Evolutionary conservation across 2,797 vertebrate genomes (phyloP).

Genomic region (Pipistrellus nathusii): DNA sequence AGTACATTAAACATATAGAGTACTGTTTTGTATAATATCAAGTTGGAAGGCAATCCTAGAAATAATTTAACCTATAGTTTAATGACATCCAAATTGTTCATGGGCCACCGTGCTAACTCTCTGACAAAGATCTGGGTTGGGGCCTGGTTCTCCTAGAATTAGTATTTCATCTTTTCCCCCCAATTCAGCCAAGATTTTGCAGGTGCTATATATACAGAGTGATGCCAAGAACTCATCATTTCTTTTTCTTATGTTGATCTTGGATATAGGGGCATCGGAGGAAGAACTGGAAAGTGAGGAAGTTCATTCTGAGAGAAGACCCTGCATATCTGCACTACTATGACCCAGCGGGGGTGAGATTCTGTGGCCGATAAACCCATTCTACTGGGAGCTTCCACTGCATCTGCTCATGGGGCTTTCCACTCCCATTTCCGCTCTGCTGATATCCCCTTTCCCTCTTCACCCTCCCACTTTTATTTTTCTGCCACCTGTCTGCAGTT

Average conservation of each 20-base stretch:
- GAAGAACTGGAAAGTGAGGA: conserved; percentile 99
- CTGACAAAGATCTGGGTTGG: neutral
- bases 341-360: conserved; percentile 94
- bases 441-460: neutral
- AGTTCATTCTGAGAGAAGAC: conserved; percentile 96
- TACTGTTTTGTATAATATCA: neutral
- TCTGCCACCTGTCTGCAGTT: neutral
- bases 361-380: neutral
- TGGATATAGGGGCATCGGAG: conserved; percentile 93
- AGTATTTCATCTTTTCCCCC: conserved; percentile 26
- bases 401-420: neutral
- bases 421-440: neutral
- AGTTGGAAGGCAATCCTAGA: neutral
- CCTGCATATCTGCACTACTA: conserved; percentile 98
- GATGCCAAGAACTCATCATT: conserved; percentile 16
- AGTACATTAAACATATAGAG: neutral
- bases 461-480: neutral
- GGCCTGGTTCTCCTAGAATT: neutral
- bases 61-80: neutral
- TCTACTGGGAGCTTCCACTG: neutral
- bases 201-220: neutral
- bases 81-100: neutral
- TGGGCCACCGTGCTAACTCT: neutral
- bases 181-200: neutral
- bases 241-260: conserved; percentile 64